Evolutionary conservation across 1,140 invertebrate genomes (phyloP).

Genomic region (Drosophila melanogaster): Release_6_plus_ISO1_MT NT_033777.3:5597501-5598000

Average conservation of each 20-base stretch:
- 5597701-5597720: constrained; percentile 50
- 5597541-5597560: not conserved
- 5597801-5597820: constrained; percentile 92
- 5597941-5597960: constrained; percentile 5
- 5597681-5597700: constrained; percentile 83
- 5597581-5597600: constrained; percentile 20
- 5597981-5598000: not conserved
- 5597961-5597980: not conserved
- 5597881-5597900: constrained; percentile 96
- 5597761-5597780: constrained; percentile 88
- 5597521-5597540: constrained; percentile 33
- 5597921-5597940: constrained; percentile 93
- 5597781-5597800: constrained; percentile 95
- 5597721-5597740: constrained; percentile 83
- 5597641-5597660: constrained; percentile 75
- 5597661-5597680: constrained; percentile 54
- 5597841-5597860: constrained; percentile 96
- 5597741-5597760: constrained; percentile 72
- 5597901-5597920: constrained; percentile 93
- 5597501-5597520: constrained; percentile 95
- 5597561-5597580: too few relatives aligned
- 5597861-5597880: constrained; percentile 96
- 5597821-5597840: constrained; percentile 96
- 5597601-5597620: constrained; percentile 77
- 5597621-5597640: constrained; percentile 72